Conservation (phyloP, 1,140 invertebrate genomes). For the Lithobius niger region DNA sequence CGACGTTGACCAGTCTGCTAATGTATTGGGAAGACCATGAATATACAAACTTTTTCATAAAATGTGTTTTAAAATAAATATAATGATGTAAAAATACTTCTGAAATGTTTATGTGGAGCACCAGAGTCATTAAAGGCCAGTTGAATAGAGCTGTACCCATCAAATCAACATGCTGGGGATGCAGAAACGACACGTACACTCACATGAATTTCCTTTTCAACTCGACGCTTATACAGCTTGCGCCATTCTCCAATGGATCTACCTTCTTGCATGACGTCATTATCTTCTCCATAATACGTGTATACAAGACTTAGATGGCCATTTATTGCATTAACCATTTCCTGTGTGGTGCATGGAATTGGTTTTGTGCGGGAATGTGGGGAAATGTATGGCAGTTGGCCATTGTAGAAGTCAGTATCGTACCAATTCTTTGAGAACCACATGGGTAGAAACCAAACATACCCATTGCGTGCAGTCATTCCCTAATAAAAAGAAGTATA, state of each 20-base stretch:
- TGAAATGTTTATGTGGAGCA: no score
- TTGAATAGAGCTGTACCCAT: no score
- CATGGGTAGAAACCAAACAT: slow-evolving; percentile 67
- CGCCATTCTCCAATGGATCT: slow-evolving; percentile 32
- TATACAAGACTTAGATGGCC: slow-evolving; percentile 59
- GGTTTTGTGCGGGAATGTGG: slow-evolving; percentile 19
- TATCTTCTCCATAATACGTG: slow-evolving; percentile 46
- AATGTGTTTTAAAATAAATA: no score
- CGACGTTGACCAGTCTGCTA: no score
- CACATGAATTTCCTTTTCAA: slow-evolving; percentile 5
- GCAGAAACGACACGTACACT: neutral
- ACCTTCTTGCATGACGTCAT: slow-evolving; percentile 46
- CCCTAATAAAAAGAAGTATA: slow-evolving; percentile 23
- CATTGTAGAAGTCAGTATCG: slow-evolving; percentile 46
- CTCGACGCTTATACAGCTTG: slow-evolving; percentile 31
- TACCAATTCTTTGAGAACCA: slow-evolving; percentile 53
- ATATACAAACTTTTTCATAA: no score
- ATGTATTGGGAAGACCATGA: no score
- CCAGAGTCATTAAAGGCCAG: no score
- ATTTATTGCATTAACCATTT: slow-evolving; percentile 56
- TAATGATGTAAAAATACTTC: no score
- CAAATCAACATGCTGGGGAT: no score
- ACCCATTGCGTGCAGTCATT: slow-evolving; percentile 51
- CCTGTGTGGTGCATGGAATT: slow-evolving; percentile 44
- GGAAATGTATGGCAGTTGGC: slow-evolving; percentile 26